Conservation (phyloP, 2,797 vertebrate species). For the Sebastes itinus region DNA sequence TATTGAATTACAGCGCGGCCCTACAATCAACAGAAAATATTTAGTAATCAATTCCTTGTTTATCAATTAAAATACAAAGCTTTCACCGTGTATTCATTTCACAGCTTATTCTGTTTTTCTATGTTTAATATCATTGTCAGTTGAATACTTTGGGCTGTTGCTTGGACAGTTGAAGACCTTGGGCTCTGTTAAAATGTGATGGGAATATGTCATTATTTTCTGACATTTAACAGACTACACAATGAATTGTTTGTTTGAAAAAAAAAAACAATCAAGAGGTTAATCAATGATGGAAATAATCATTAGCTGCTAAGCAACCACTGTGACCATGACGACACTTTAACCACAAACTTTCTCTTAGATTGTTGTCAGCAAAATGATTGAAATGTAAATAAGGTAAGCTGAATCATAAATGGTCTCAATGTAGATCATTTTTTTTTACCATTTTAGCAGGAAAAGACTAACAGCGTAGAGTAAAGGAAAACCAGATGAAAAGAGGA, state of each 20-base stretch:
- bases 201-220: not conserved
- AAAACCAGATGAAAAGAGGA: not conserved
- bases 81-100: not conserved
- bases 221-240: not conserved
- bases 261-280: not conserved
- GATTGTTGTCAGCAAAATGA: not conserved
- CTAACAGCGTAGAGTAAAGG: not conserved
- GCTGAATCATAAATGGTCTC: not conserved
- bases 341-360: not conserved
- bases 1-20: not conserved
- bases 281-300: not conserved
- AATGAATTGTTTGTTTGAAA: not conserved
- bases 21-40: not conserved
- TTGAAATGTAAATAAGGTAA: conserved; percentile 10
- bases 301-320: not conserved
- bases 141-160: not conserved
- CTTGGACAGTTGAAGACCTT: not conserved
- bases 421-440: not conserved
- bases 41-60: not conserved
- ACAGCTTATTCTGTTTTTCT: too few relatives aligned
- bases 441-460: not conserved
- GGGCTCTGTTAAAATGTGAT: not conserved
- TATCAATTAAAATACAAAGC: not conserved
- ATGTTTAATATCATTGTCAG: not conserved
- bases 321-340: not conserved